Evolutionary conservation across 2,113 vertebrate genomes (phyloP).

Genomic region (Piaya cayana): DNA sequence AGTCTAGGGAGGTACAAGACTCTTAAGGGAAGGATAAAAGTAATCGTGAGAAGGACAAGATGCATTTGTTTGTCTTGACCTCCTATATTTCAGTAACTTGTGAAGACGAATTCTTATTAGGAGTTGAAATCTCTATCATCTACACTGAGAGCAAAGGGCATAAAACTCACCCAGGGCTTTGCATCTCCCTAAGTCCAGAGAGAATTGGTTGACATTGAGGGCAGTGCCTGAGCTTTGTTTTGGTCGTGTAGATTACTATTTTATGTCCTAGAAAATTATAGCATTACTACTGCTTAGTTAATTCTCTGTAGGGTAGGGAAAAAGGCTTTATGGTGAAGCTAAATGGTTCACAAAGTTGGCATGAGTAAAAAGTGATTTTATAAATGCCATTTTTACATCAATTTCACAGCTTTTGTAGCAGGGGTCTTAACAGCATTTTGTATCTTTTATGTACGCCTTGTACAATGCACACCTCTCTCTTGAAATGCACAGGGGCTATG

Average conservation of each 20-base stretch:
- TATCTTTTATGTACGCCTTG: background rate
- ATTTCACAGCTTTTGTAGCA: background rate
- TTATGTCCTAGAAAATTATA: background rate
- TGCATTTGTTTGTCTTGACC: background rate
- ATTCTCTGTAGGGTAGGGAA: background rate
- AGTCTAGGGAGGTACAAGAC: background rate
- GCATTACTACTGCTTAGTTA: background rate
- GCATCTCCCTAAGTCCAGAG: accelerated
- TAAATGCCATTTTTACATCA: background rate
- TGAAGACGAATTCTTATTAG: background rate
- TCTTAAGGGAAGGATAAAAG: background rate
- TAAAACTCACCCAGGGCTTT: background rate
- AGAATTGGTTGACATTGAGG: background rate
- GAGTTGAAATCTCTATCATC: background rate
- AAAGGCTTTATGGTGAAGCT: background rate
- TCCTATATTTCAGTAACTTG: background rate
- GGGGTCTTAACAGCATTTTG: background rate
- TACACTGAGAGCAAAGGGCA: background rate
- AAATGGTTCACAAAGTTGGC: background rate
- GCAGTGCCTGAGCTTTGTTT: background rate
- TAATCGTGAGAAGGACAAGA: background rate
- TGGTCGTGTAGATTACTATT: background rate
- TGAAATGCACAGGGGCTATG: background rate
- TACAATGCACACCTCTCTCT: background rate
- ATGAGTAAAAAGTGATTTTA: background rate